These are phyloP conservation scores for Campoplex nolae DNA, from an alignment of 2,888 invertebrate genomes.

Conservation along the genomic window DNA sequence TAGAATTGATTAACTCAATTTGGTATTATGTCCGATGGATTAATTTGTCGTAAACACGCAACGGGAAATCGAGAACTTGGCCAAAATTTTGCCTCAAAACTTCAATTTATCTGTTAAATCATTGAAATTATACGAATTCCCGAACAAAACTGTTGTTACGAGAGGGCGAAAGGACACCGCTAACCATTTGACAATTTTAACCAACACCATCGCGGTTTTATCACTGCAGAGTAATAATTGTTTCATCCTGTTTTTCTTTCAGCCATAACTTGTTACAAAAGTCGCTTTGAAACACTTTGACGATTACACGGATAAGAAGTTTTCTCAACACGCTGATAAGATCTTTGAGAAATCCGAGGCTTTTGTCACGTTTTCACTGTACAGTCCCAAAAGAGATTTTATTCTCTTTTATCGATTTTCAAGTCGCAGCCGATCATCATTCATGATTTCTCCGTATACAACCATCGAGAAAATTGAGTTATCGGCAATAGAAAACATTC, in stretches of 20 bases:
- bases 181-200: neutral
- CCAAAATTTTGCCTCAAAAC: neutral
- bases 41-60: neutral
- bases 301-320: neutral
- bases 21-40: neutral
- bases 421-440: neutral
- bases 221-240: neutral
- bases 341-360: neutral
- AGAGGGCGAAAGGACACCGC: neutral
- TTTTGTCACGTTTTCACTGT: neutral
- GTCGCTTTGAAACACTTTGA: neutral
- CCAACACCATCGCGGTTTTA: neutral
- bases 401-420: neutral
- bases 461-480: neutral
- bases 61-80: neutral
- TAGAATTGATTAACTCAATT: neutral
- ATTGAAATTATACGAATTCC: constrained; percentile 2
- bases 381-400: neutral
- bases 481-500: neutral
- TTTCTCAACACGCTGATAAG: neutral
- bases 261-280: neutral
- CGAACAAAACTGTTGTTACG: constrained; percentile 5
- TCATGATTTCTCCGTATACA: neutral
- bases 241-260: neutral
- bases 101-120: neutral